Evolutionary conservation across 64 coral and sea anemone species (phyloP).

Genomic region (Hydrozoanthus tunicans): DNA sequence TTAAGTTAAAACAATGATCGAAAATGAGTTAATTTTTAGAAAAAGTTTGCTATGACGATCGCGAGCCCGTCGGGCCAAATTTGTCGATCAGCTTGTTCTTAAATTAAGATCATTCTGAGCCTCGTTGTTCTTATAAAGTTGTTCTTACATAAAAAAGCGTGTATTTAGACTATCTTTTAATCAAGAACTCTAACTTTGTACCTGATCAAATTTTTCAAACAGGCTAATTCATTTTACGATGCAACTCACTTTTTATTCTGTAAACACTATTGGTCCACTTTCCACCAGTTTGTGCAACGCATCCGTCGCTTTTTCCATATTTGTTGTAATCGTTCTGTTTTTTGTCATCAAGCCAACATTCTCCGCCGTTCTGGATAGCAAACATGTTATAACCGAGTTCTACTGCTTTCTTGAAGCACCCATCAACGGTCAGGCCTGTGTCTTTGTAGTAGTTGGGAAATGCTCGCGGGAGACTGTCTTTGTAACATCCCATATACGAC

Average conservation of each 20-base stretch:
- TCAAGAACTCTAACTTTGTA: no score
- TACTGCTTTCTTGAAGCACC: constrained; percentile 10
- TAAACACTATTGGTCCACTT: not conserved
- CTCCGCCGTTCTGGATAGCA: constrained; percentile 6
- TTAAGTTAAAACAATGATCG: no score
- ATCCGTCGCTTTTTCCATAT: not conserved
- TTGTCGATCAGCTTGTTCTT: no score
- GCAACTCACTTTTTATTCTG: not conserved
- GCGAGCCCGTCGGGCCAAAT: no score
- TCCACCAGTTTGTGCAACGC: not conserved
- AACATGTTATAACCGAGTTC: not conserved
- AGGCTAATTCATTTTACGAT: no score
- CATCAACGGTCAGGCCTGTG: not conserved
- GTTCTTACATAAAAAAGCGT: no score
- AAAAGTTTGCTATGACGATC: no score
- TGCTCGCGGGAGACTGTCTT: not conserved
- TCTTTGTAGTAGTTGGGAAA: not conserved
- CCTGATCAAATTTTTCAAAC: no score
- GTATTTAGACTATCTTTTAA: no score
- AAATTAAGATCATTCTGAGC: no score
- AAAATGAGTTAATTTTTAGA: no score
- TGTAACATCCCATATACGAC: constrained; percentile 2
- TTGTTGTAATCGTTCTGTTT: constrained; percentile 5
- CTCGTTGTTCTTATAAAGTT: no score
- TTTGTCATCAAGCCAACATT: constrained; percentile 8